Base-by-base conservation (phyloP, 2,113 vertebrate genomes). In the Mesitornis unicolor region DNA sequence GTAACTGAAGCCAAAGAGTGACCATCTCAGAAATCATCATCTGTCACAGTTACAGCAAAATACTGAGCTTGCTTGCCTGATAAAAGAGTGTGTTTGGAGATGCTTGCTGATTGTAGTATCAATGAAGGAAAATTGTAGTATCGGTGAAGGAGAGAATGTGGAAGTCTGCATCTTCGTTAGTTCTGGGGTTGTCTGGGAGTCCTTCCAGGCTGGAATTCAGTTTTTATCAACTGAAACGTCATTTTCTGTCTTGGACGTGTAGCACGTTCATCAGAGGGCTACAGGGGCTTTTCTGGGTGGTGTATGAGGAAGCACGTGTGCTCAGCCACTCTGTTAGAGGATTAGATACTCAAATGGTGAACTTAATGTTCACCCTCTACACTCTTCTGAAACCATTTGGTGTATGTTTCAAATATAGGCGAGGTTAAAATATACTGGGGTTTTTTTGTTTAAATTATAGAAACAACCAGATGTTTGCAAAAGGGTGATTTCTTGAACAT, bases 61-160 rank as follows among this genome's bases (percentile, higher is more conserved):
- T 22, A 68, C 31, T 0, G 5, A 85, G 35, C 47, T 26, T 16
- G 18, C 28, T 40, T 71, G 36, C 36, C 63, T 47, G 24, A 47
- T 68, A 16, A 36, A 36, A 36, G 8, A n/a, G 29, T 5, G 18
- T 36, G 47, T 40, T 60, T 71, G 51, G 74, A 68, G 47, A n/a
- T 24, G 53, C 26, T 40, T 35, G 35, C 22, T 68, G 35, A 10
- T 9, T 9, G 31, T 33, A 67, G 43, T 1, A 0, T 51, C 31
- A 11, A 6, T 4, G 42, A 63, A 29, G 40, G 51, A 45, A 56
- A n/a, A 10, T 9, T 9, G 31, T 33, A 67, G 43, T 1, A 0
- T 51, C 31, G 9, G 7, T 4, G 42, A 63, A 29, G 40, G 51
- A 45, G 50, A 36, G n/a, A 43, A 19, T 1, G 14, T 45, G 67